Evolutionary conservation across 2,113 vertebrate species (phyloP), one percentile per base, ranked within the genome.

Genomic region (Elgaria multicarinata): DNA sequence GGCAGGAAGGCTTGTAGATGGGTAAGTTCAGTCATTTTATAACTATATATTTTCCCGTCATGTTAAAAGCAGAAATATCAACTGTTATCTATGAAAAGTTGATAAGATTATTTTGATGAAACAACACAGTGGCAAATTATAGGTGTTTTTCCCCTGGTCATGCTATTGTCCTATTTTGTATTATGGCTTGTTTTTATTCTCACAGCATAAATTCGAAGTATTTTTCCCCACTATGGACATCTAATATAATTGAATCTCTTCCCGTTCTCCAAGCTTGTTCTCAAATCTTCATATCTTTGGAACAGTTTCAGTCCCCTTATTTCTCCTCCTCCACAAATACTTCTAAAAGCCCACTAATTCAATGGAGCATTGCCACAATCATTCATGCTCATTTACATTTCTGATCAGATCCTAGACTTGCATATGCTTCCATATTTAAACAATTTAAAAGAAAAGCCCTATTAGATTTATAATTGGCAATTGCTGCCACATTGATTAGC

Each of bases 211-310:
- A 74, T 64, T 77, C 39, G 84, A 84, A 58, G 18, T 53, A 18
- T 80, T 58, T 58, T 13, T 31, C 33, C 20, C 69, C 50, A 53
- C 62, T 39, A 16, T 87, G 44, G 22, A 79, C 75, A 83, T 64
- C 53, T 81, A 62, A 16, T 31, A 62, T 82, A 83, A 64, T 28
- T 83, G 39, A 76, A 89, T 76, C 12, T 83, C 71, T 79, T 33
- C 12, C 42, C 16, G 20, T 26, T 83, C 58, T 66, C 28, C 44
- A 66, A 75, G 69, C 39, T 74, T 88, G 69, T 50, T 77, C 53
- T 83, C 31, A 83, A 75, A 89, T 71, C 46, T 67, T 62, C 50
- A 4, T 89, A 55, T 83, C 88, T n/a, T 84, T 83, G 53, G 58
- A 76, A 83, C 5, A 46, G 26, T 89, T 89, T 66, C 78, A 88